Percentiles rank a stretch among this genome's conserved stretches.
These are phyloP conservation scores for Lingula anatina DNA, from an alignment of 2,888 invertebrate genomes.

Conservation along the genomic window DNA sequence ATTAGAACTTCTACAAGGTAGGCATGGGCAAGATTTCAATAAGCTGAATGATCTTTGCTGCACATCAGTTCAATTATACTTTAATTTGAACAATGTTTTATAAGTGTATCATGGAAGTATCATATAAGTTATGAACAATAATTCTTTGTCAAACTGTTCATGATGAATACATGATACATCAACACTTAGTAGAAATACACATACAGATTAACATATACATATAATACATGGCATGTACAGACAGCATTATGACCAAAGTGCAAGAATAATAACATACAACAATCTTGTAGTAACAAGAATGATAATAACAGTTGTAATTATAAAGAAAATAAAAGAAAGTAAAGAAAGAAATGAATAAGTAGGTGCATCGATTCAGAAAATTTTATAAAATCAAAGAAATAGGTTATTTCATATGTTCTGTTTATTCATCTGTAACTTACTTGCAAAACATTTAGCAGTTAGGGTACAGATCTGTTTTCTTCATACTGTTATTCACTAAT, in stretches of 20 bases:
- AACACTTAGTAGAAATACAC: too few relatives aligned
- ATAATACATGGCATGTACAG: not conserved
- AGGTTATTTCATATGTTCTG: too few relatives aligned
- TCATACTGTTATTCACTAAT: not conserved
- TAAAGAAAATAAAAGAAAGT: too few relatives aligned
- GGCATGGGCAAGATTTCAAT: not conserved
- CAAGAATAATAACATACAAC: too few relatives aligned
- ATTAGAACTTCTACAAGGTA: constrained; percentile 63
- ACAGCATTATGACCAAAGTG: not conserved
- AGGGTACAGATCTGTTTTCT: not conserved
- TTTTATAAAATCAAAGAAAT: not conserved
- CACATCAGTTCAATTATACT: not conserved
- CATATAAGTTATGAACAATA: not conserved
- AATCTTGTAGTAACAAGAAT: too few relatives aligned
- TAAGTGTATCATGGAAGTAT: not conserved
- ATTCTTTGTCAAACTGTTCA: not conserved
- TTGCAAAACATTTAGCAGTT: not conserved
- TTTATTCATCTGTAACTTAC: too few relatives aligned
- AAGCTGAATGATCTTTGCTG: not conserved
- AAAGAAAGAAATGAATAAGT: too few relatives aligned
- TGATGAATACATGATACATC: not conserved
- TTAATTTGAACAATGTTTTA: not conserved
- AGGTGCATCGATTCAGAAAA: not conserved
- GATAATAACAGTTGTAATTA: too few relatives aligned
- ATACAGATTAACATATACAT: not conserved